Conservation (phyloP, 2,797 vertebrate species). For the Lacerta viridis region DNA sequence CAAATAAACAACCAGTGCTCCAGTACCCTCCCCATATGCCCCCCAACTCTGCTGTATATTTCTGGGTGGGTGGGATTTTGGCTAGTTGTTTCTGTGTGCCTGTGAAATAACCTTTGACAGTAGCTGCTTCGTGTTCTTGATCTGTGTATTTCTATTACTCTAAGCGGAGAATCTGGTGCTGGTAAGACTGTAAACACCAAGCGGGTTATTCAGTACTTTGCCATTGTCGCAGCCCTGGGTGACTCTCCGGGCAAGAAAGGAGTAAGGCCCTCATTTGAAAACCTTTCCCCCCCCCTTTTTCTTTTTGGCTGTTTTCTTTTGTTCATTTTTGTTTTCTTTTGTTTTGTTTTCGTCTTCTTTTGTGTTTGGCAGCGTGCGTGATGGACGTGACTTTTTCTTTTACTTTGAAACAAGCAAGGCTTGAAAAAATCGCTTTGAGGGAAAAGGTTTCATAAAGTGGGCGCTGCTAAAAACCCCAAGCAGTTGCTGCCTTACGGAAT, state of each 20-base stretch:
- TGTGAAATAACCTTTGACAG: conserved; percentile 45
- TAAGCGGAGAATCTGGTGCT: conserved; percentile 98
- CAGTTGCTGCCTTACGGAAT: conserved; percentile 34
- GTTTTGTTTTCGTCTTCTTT: conserved; percentile 55
- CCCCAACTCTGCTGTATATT: background rate
- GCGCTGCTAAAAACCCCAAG: background rate
- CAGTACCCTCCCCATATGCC: background rate
- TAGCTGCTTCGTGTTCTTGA: conserved; percentile 72
- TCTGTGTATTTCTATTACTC: conserved; percentile 83
- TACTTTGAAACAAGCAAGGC: conserved; percentile 79
- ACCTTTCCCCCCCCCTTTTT: conserved; percentile 48
- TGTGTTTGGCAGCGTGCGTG: conserved; percentile 64
- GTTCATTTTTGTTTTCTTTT: conserved; percentile 25
- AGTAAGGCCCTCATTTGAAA: conserved; percentile 87
- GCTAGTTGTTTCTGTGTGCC: conserved; percentile 11
- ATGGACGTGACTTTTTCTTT: conserved; percentile 66
- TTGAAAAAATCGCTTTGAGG: conserved; percentile 74
- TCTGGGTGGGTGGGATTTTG: background rate
- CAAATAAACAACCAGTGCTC: background rate
- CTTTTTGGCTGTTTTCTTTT: conserved; percentile 43
- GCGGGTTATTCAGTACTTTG: conserved; percentile 99
- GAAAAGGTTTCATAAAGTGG: conserved; percentile 56
- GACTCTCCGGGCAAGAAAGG: conserved; percentile 93
- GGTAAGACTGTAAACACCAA: conserved; percentile 99
- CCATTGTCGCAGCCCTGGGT: conserved; percentile 96